phyloP scores from a whole-genome alignment of 2,113 vertebrate genomes.

The Uria lomvia region DNA sequence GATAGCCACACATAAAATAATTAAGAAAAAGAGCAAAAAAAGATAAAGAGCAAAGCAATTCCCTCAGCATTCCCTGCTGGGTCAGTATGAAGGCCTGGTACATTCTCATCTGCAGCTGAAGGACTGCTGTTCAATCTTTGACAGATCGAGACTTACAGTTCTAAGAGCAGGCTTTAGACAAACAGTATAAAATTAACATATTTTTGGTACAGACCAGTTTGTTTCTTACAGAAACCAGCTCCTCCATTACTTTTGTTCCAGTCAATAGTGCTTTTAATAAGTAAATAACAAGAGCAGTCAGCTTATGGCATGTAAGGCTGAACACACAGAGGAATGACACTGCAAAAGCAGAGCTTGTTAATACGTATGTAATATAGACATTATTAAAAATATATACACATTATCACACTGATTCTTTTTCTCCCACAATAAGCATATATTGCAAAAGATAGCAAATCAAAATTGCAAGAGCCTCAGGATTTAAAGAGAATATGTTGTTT shows the following conservation, averaged over 20 bases:
- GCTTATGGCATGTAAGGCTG: background rate
- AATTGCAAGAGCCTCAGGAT: slow-evolving; percentile 20
- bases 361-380: background rate
- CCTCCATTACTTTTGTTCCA: background rate
- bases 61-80: background rate
- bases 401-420: background rate
- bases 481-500: background rate
- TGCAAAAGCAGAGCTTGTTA: slow-evolving; percentile 11
- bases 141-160: background rate
- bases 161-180: background rate
- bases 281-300: background rate
- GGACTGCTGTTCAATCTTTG: background rate
- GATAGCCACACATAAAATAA: background rate
- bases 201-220: background rate
- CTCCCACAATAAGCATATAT: background rate
- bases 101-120: background rate
- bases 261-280: background rate
- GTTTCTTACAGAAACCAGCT: background rate
- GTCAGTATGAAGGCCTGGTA: background rate
- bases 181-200: background rate
- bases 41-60: background rate
- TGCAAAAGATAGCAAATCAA: background rate
- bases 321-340: slow-evolving; percentile 18
- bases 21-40: background rate
- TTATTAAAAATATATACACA: background rate